These are phyloP conservation scores for Busseola fusca DNA, from an alignment of 2,888 invertebrate genomes.

Conservation along the genomic window DNA sequence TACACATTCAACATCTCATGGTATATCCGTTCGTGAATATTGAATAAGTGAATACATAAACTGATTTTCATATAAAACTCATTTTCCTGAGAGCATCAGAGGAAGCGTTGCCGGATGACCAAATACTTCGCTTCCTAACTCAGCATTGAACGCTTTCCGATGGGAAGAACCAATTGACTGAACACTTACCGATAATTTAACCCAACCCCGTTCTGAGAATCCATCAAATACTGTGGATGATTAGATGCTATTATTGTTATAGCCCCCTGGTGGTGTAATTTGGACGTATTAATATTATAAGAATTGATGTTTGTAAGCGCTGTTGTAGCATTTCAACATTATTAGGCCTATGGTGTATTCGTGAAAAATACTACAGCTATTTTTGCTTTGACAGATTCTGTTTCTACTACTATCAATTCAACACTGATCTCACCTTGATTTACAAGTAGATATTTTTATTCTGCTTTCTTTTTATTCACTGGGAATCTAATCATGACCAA, in stretches of 20 bases:
- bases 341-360: background rate
- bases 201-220: constrained; percentile 43
- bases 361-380: background rate
- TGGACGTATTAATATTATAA: constrained; percentile 1
- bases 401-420: background rate
- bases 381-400: background rate
- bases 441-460: background rate
- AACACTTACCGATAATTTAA: constrained; percentile 47
- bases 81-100: constrained; percentile 11
- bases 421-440: background rate
- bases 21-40: background rate
- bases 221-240: constrained; percentile 28
- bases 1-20: background rate
- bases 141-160: constrained; percentile 29
- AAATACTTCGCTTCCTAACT: constrained; percentile 44
- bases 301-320: background rate
- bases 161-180: constrained; percentile 51
- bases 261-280: constrained; percentile 39
- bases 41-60: constrained; percentile 1
- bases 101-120: constrained; percentile 32
- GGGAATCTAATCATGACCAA: background rate
- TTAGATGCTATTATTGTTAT: constrained; percentile 23
- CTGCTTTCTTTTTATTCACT: background rate
- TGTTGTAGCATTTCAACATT: background rate
- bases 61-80: constrained; percentile 2